These are phyloP conservation scores for Ameiurus melas DNA, from an alignment of 2,113 vertebrate genomes.

Conservation along the genomic window DNA sequence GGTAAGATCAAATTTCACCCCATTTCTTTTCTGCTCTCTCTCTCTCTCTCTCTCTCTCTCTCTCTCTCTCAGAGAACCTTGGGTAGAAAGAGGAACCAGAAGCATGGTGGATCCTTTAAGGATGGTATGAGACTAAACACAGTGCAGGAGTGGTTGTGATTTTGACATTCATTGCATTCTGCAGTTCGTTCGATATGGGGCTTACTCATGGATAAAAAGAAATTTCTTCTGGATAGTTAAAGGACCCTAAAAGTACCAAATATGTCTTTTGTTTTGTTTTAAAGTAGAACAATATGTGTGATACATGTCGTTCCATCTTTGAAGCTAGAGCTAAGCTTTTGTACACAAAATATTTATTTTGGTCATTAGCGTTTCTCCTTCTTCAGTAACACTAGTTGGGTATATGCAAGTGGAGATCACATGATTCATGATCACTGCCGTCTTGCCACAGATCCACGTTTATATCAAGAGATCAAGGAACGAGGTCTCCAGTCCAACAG, in stretches of 20 bases:
- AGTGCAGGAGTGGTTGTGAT: neutral
- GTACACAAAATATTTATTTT: neutral
- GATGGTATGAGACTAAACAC: constrained; percentile 80
- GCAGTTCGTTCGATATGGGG: neutral
- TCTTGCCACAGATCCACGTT: constrained; percentile 64
- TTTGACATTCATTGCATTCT: neutral
- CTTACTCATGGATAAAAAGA: neutral
- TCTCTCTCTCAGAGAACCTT: constrained; percentile 74
- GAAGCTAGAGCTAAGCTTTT: neutral
- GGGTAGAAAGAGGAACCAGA: constrained; percentile 80
- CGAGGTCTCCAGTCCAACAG: constrained; percentile 83
- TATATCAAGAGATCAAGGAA: constrained; percentile 95
- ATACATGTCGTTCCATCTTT: neutral
- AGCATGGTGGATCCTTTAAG: constrained; percentile 88
- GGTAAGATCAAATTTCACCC: constrained; percentile 18
- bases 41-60: constrained; percentile 38
- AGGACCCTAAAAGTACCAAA: neutral
- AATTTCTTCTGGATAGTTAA: neutral
- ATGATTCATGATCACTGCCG: neutral
- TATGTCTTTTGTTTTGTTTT: neutral
- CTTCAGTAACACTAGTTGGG: neutral
- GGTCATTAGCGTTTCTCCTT: neutral
- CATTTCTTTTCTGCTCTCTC: neutral
- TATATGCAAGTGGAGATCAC: neutral
- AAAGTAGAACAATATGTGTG: neutral